Evolutionary conservation across 2,888 invertebrate species (phyloP).

Genomic region (Aspidapion aeneum): DNA sequence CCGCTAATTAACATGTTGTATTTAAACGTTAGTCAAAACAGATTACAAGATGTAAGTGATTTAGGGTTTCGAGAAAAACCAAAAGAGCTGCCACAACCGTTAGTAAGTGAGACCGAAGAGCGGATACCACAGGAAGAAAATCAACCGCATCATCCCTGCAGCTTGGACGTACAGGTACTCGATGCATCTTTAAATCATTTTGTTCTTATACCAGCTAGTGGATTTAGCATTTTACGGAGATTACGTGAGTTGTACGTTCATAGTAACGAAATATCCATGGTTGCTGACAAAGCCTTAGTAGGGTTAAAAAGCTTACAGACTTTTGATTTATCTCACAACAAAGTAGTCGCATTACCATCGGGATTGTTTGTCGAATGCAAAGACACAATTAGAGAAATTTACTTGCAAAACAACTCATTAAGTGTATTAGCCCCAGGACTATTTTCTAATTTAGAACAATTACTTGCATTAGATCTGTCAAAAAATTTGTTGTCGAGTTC

Average conservation of each 20-base stretch:
- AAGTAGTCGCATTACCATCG: constrained; percentile 82
- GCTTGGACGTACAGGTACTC: constrained; percentile 75
- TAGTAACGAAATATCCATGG: constrained; percentile 86
- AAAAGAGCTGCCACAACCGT: constrained; percentile 57
- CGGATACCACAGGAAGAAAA: constrained; percentile 45
- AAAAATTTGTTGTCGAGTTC: constrained; percentile 82
- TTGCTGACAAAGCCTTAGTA: constrained; percentile 77
- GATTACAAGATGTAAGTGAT: constrained; percentile 83
- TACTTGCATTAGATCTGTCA: constrained; percentile 79
- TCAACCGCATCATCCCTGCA: constrained; percentile 56
- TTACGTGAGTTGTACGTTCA: constrained; percentile 79
- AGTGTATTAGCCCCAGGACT: constrained; percentile 80
- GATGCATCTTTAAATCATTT: constrained; percentile 85
- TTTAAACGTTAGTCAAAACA: constrained; percentile 83
- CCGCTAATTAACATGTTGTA: constrained; percentile 73
- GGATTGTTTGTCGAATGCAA: constrained; percentile 78
- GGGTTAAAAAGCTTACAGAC: constrained; percentile 79
- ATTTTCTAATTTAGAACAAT: constrained; percentile 79
- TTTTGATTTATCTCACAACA: constrained; percentile 87
- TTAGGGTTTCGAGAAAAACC: constrained; percentile 76
- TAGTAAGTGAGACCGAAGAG: constrained; percentile 58
- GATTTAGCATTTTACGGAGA: constrained; percentile 75
- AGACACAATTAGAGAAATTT: constrained; percentile 80
- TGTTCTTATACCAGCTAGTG: constrained; percentile 75
- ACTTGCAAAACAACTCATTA: constrained; percentile 89